Percentiles rank a stretch among this genome's conserved stretches.
Conservation (phyloP, 1,140 invertebrate species). For the Paracyclopina nana region DNA sequence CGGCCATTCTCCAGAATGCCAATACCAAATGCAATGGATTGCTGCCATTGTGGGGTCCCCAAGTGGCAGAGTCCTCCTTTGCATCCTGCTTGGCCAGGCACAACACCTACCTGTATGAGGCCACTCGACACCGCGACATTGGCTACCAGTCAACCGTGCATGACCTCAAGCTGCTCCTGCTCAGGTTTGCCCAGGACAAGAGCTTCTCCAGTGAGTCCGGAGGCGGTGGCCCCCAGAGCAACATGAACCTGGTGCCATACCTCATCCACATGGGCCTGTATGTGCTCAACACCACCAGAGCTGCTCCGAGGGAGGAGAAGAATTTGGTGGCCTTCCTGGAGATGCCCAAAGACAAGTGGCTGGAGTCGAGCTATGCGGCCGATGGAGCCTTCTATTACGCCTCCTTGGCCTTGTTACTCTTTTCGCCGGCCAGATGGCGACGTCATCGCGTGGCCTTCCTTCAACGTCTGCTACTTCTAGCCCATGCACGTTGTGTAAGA, state of each 20-base stretch:
- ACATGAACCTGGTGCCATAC: slow-evolving; percentile 89
- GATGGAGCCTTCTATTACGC: slow-evolving; percentile 74
- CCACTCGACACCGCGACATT: slow-evolving; percentile 43
- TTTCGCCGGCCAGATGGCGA: slow-evolving; percentile 46
- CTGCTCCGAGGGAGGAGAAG: slow-evolving; percentile 47
- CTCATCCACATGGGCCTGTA: slow-evolving; percentile 85
- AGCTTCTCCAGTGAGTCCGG: slow-evolving; percentile 93
- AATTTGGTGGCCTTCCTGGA: slow-evolving; percentile 45
- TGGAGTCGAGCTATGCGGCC: slow-evolving; percentile 65
- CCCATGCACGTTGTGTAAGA: slow-evolving; percentile 41
- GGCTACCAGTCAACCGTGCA: slow-evolving; percentile 69
- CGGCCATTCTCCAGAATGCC: slow-evolving; percentile 86
- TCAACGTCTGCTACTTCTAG: slow-evolving; percentile 49
- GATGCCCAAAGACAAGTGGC: slow-evolving; percentile 30
- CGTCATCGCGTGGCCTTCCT: slow-evolving; percentile 38
- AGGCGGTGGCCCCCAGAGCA: slow-evolving; percentile 86
- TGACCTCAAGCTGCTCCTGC: slow-evolving; percentile 72
- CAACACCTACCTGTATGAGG: slow-evolving; percentile 27
- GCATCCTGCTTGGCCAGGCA: slow-evolving; percentile 67
- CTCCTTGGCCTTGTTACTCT: slow-evolving; percentile 53
- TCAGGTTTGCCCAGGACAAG: slow-evolving; percentile 77
- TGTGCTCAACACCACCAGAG: slow-evolving; percentile 62
- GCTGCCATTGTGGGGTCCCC: slow-evolving; percentile 83
- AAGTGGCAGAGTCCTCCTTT: slow-evolving; percentile 82
- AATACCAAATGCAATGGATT: slow-evolving; percentile 93